Evolutionary conservation across 2,797 vertebrate genomes (phyloP).

Genomic region (Coranthus polyacanthus): DNA sequence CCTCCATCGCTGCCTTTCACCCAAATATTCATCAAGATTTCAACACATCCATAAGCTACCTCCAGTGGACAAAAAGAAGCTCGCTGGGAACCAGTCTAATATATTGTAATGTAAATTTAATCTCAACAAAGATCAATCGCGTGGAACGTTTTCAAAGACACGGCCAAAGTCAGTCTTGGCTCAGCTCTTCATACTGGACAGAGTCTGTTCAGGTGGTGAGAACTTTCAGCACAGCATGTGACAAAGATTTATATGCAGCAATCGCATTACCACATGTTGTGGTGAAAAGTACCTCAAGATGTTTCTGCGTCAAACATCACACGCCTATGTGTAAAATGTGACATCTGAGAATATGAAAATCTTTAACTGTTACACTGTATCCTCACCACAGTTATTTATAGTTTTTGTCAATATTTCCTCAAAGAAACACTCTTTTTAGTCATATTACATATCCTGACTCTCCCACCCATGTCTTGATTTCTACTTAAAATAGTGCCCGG

Average conservation of each 20-base stretch:
- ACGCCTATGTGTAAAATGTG: slow-evolving; percentile 40
- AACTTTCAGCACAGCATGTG: slow-evolving; percentile 46
- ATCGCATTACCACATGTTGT: slow-evolving; percentile 59
- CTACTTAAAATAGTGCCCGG: slow-evolving; percentile 15
- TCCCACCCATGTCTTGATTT: slow-evolving; percentile 17
- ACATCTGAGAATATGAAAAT: slow-evolving; percentile 34
- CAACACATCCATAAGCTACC: slow-evolving; percentile 17
- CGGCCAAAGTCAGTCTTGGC: slow-evolving; percentile 18
- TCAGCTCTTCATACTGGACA: slow-evolving; percentile 18
- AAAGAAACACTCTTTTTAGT: slow-evolving; percentile 12
- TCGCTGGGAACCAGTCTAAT: slow-evolving; percentile 1
- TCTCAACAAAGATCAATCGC: slow-evolving; percentile 25
- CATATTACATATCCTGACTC: slow-evolving; percentile 19
- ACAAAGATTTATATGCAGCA: slow-evolving; percentile 55
- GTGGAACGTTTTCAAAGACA: slow-evolving; percentile 15
- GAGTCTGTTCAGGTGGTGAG: slow-evolving; percentile 45
- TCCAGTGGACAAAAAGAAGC: slow-evolving; percentile 21
- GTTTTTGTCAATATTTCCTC: slow-evolving; percentile 19
- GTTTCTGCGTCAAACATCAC: slow-evolving; percentile 40
- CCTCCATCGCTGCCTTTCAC: neutral
- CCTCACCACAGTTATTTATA: slow-evolving; percentile 12
- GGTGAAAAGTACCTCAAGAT: slow-evolving; percentile 56
- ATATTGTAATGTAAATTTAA: slow-evolving; percentile 20
- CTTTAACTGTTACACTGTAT: neutral
- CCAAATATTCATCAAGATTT: slow-evolving; percentile 16